Conservation (phyloP, 2,113 vertebrate genomes). For the Theropithecus gelada region DNA sequence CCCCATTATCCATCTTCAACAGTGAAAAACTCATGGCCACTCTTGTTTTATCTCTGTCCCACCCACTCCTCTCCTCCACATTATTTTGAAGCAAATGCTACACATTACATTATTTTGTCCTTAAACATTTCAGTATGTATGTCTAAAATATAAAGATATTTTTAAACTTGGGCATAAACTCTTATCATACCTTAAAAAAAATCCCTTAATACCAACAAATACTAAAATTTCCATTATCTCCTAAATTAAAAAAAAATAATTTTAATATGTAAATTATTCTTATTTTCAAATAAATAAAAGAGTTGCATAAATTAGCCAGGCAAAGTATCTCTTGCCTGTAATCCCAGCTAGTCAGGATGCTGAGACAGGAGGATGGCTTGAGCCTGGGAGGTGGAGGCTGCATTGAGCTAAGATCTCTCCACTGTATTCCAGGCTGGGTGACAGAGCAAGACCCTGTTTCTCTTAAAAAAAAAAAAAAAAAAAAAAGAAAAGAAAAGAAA, state of each 20-base stretch:
- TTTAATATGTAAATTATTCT: background rate
- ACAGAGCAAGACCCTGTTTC: too few species aligned
- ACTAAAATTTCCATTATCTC: background rate
- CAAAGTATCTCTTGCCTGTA: too few species aligned
- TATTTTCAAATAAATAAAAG: constrained; percentile 4
- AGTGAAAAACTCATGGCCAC: background rate
- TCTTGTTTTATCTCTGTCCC: background rate
- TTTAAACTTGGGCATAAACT: background rate
- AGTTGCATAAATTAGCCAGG: too few species aligned
- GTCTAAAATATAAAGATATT: background rate
- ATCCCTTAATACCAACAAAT: background rate
- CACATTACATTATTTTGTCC: background rate
- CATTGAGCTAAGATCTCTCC: too few species aligned
- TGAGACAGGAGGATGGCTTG: too few species aligned
- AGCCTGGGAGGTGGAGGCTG: too few species aligned
- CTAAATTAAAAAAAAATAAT: background rate
- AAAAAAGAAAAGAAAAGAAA: fast-evolving
- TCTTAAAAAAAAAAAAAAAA: too few species aligned
- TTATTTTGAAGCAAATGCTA: background rate
- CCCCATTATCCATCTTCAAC: background rate
- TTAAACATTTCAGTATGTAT: background rate
- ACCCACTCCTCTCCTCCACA: background rate
- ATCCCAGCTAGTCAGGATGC: too few species aligned
- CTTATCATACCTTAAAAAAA: background rate
- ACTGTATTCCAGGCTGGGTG: too few species aligned